Evolutionary conservation across 1,140 invertebrate genomes (phyloP).

Genomic region (Nephila pilipes): DNA sequence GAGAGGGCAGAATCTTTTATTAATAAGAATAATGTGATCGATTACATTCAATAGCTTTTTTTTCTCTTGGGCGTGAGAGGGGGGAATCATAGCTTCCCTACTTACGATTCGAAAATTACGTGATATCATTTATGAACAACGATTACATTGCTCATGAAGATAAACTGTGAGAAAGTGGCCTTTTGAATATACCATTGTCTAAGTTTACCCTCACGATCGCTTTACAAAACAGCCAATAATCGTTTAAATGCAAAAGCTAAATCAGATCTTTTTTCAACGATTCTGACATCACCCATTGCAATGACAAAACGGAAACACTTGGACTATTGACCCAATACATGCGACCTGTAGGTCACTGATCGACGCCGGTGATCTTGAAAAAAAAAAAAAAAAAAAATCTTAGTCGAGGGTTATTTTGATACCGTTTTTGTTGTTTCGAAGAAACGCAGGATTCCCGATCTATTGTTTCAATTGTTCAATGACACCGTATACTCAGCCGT

Average conservation of each 20-base stretch:
- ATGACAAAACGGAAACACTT: slow-evolving; percentile 36
- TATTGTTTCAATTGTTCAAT: slow-evolving; percentile 15
- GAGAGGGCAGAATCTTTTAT: too few species aligned
- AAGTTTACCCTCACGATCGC: neutral
- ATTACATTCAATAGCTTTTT: too few species aligned
- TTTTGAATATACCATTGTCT: slow-evolving; percentile 1
- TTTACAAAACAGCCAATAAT: neutral
- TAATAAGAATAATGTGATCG: too few species aligned
- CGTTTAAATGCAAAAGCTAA: neutral
- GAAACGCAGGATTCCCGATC: neutral
- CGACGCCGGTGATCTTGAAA: slow-evolving; percentile 55
- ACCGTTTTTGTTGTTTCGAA: neutral
- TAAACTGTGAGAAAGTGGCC: slow-evolving; percentile 40
- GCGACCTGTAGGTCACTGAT: slow-evolving; percentile 51
- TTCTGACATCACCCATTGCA: neutral
- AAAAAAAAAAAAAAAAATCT: slow-evolving; percentile 12
- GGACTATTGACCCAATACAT: slow-evolving; percentile 62
- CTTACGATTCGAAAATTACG: neutral
- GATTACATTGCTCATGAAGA: neutral
- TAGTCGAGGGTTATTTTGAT: neutral
- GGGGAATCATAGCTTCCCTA: neutral
- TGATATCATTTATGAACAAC: neutral
- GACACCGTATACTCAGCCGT: neutral
- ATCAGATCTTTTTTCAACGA: neutral
- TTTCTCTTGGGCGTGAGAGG: too few species aligned